A percentile compares a stretch with the other conserved stretches of the same genome.
phyloP scores from a whole-genome alignment of 2,797 vertebrate species.

The Hydrophis major region DNA sequence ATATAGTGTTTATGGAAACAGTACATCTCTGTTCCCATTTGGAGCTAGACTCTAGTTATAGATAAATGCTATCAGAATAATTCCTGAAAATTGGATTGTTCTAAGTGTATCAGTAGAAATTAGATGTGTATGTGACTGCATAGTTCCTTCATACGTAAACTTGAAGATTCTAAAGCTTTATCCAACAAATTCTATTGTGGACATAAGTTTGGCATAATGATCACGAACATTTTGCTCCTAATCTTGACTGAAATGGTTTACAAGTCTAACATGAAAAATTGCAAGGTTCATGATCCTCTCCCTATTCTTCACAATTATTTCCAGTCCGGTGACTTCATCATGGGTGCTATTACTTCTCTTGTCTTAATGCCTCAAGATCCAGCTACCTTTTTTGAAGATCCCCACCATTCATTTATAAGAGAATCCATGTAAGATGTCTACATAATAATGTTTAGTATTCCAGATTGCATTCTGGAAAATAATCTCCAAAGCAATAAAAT shows the following conservation, averaged over 20 bases:
- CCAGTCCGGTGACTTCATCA: not conserved
- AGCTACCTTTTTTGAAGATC: not conserved
- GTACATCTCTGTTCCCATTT: not conserved
- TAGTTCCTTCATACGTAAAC: not conserved
- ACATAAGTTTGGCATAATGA: not conserved
- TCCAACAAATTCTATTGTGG: not conserved
- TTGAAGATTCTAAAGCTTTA: not conserved
- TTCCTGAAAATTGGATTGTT: not conserved
- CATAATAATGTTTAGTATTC: not conserved
- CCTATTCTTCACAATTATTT: slow-evolving; percentile 16
- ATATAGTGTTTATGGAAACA: not conserved
- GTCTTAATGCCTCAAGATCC: not conserved
- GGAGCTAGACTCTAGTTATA: not conserved
- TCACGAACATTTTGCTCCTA: not conserved
- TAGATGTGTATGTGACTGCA: not conserved
- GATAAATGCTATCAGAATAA: not conserved
- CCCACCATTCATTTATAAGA: not conserved
- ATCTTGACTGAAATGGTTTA: not conserved
- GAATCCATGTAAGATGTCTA: not conserved
- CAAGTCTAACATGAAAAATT: not conserved
- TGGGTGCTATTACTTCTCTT: slow-evolving; percentile 1
- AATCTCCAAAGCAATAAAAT: not conserved
- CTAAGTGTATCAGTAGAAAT: not conserved
- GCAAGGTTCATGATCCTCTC: not conserved
- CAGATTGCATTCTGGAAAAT: not conserved